These are phyloP conservation scores for Pharmacophagus antenor DNA, from an alignment of 2,888 invertebrate genomes.

Conservation along the genomic window DNA sequence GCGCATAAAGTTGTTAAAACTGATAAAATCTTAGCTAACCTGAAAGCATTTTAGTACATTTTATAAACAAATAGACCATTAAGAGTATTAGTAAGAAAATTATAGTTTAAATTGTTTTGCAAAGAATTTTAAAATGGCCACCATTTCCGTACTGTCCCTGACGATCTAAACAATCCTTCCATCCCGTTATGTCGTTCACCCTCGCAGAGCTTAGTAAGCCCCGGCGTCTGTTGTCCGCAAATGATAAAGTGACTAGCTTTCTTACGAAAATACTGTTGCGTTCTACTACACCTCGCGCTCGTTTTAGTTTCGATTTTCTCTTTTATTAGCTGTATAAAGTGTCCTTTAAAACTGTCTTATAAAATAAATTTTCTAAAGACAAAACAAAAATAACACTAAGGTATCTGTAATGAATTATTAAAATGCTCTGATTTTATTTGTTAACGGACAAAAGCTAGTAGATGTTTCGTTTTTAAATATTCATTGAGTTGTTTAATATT, in stretches of 20 bases:
- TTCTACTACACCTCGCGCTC: conserved; percentile 30
- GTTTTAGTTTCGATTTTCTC: conserved; percentile 29
- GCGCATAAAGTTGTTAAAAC: background rate
- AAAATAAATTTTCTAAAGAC: conserved; percentile 9
- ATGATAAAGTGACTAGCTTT: conserved; percentile 69
- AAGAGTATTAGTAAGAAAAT: conserved; percentile 16
- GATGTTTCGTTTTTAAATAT: conserved; percentile 1
- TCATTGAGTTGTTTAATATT: background rate
- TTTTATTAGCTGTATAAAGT: conserved; percentile 24
- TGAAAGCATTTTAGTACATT: background rate
- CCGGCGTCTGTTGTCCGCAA: conserved; percentile 63
- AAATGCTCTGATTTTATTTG: conserved; percentile 1
- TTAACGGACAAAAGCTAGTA: background rate
- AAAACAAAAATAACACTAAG: background rate
- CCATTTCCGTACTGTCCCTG: conserved; percentile 46
- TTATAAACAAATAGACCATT: background rate
- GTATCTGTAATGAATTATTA: background rate
- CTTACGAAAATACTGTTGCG: conserved; percentile 46
- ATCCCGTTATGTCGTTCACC: conserved; percentile 50
- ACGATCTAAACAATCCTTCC: conserved; percentile 49
- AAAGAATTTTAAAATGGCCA: conserved; percentile 48
- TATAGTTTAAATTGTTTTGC: conserved; percentile 39
- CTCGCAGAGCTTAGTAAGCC: conserved; percentile 49
- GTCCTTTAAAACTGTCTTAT: conserved; percentile 19
- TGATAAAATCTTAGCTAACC: background rate